Percentiles rank a stretch among this genome's conserved stretches.
Evolutionary conservation across 2,113 vertebrate genomes (phyloP).

Genomic region (Telmatochromis sp.): DNA sequence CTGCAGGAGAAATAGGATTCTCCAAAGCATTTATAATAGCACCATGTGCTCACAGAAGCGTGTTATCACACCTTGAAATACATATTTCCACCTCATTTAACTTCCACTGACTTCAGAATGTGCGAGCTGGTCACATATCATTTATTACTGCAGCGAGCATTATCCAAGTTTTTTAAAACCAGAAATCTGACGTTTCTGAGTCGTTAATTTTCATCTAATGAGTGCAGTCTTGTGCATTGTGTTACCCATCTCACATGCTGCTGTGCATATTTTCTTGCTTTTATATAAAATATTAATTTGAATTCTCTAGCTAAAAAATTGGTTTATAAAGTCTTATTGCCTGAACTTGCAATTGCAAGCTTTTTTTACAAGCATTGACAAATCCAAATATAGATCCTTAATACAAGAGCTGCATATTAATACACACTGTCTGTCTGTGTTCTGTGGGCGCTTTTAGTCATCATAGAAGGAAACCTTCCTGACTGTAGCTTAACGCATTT

Average conservation of each 20-base stretch:
- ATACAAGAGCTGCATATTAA: not conserved
- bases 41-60: not conserved
- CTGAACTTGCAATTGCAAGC: not conserved
- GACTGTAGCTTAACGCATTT: constrained; percentile 1
- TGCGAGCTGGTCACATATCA: constrained; percentile 9
- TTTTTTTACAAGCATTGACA: not conserved
- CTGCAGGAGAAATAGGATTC: constrained; percentile 10
- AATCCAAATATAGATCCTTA: not conserved
- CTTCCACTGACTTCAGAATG: not conserved
- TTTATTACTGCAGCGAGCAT: constrained; percentile 5
- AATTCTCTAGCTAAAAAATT: not conserved
- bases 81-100: constrained; percentile 27
- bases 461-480: not conserved
- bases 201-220: not conserved
- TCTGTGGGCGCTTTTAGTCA: not conserved
- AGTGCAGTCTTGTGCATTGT: not conserved
- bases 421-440: not conserved
- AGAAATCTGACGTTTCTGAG: not conserved
- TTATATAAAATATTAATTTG: not conserved
- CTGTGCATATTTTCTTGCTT: not conserved
- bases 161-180: not conserved
- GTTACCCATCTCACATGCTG: not conserved
- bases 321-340: not conserved
- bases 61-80: constrained; percentile 39
- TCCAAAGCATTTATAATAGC: constrained; percentile 9